phyloP scores from a whole-genome alignment of 2,113 vertebrate genomes.

The Nesospiza acunhae region DNA sequence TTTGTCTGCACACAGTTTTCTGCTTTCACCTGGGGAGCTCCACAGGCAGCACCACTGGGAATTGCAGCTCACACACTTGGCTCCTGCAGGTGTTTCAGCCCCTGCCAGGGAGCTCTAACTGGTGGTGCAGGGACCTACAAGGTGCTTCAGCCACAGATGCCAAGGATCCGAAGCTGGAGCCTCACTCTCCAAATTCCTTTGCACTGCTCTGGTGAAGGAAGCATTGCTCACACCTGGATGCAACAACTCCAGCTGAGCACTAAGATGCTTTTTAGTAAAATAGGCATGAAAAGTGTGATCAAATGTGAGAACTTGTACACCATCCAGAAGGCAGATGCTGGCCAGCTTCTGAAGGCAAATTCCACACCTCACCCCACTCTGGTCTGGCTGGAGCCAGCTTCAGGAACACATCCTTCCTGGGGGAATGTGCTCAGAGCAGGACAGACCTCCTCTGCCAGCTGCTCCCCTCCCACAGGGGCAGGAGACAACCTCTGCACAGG shows the following conservation, averaged over 20 bases:
- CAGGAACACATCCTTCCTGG: background rate
- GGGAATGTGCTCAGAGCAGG: background rate
- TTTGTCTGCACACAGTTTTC: background rate
- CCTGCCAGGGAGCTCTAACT: background rate
- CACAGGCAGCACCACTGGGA: background rate
- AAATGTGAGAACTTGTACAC: background rate
- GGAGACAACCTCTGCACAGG: background rate
- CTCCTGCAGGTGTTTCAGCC: background rate
- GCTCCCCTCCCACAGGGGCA: background rate
- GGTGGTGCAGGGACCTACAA: background rate
- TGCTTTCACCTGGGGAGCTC: background rate
- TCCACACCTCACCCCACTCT: background rate
- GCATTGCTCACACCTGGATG: background rate
- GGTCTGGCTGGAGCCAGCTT: background rate
- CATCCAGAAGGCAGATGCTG: background rate
- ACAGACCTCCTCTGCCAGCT: background rate
- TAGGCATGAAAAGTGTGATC: background rate
- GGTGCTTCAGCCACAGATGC: background rate
- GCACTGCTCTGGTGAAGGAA: background rate
- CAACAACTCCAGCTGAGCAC: background rate
- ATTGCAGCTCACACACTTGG: background rate
- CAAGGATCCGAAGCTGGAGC: background rate
- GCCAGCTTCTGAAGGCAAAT: conserved; percentile 20
- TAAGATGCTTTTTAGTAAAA: background rate
- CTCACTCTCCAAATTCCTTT: background rate